Conservation (phyloP, 2,113 vertebrate genomes). For the Colossoma macropomum region DNA sequence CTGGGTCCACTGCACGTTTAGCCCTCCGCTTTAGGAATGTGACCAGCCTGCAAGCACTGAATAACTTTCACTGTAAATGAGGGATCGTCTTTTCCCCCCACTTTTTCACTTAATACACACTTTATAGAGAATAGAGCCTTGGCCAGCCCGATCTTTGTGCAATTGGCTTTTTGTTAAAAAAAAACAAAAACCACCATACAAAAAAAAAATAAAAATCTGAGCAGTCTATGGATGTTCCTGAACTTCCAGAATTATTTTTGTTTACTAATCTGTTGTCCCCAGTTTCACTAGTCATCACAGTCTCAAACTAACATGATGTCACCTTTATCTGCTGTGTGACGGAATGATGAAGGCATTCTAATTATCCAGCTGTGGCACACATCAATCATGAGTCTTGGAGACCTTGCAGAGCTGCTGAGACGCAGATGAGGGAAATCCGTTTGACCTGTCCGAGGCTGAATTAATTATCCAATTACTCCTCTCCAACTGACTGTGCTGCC, state of each 20-base stretch:
- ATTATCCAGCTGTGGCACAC: slow-evolving; percentile 65
- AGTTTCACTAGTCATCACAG: slow-evolving; percentile 25
- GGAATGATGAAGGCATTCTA: slow-evolving; percentile 48
- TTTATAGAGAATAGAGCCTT: no score
- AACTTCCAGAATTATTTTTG: background rate
- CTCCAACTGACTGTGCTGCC: slow-evolving; percentile 71
- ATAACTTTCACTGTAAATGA: no score
- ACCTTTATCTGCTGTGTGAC: slow-evolving; percentile 32
- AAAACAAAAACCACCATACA: background rate
- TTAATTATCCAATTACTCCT: slow-evolving; percentile 81
- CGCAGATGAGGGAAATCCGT: slow-evolving; percentile 69
- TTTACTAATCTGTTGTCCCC: slow-evolving; percentile 14
- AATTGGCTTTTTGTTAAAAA: background rate
- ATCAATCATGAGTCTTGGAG: slow-evolving; percentile 69
- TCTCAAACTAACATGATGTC: slow-evolving; percentile 40
- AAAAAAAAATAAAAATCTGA: no score
- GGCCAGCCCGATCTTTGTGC: background rate
- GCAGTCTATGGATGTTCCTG: no score
- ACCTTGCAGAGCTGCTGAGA: slow-evolving; percentile 59
- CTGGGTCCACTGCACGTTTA: no score
- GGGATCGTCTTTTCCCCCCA: no score
- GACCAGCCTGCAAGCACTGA: no score
- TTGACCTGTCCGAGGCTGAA: slow-evolving; percentile 76
- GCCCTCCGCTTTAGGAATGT: no score
- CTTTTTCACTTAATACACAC: no score